Conservation (phyloP, 2,113 vertebrate genomes). For the Gorilla gorilla region DNA sequence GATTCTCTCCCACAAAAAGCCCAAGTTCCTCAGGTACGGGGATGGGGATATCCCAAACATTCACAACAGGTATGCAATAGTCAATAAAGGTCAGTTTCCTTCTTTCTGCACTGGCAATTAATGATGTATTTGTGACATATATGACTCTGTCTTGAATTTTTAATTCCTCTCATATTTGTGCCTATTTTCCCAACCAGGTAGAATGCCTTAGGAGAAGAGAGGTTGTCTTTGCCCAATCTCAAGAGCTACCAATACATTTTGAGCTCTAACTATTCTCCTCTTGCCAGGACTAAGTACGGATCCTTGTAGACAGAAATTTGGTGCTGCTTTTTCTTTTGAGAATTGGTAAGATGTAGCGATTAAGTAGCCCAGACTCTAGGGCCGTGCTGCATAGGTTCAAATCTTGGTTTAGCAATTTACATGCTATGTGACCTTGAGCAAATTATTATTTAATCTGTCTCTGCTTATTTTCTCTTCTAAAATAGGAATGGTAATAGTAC, state of each 20-base stretch:
- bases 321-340: not conserved
- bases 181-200: not conserved
- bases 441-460: constrained; percentile 33
- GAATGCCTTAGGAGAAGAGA: not conserved
- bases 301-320: not conserved
- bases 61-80: not conserved
- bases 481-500: not conserved
- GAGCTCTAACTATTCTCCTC: not conserved
- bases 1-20: not conserved
- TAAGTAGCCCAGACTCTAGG: not conserved
- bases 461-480: not conserved
- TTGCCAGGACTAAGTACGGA: not conserved
- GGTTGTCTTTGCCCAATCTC: not conserved
- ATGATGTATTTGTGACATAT: not conserved
- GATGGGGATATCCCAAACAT: not conserved
- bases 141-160: not conserved
- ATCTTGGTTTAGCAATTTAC: not conserved
- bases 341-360: not conserved
- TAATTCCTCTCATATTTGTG: not conserved
- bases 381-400: not conserved
- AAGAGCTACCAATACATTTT: not conserved
- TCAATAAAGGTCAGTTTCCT: not conserved
- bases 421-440: not conserved
- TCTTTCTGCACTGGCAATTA: not conserved
- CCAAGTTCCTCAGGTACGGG: not conserved